Percentiles rank a stretch among this genome's conserved stretches.
Evolutionary conservation across 2,888 invertebrate genomes (phyloP).

Genomic region (Ceriagrion tenellum): DNA sequence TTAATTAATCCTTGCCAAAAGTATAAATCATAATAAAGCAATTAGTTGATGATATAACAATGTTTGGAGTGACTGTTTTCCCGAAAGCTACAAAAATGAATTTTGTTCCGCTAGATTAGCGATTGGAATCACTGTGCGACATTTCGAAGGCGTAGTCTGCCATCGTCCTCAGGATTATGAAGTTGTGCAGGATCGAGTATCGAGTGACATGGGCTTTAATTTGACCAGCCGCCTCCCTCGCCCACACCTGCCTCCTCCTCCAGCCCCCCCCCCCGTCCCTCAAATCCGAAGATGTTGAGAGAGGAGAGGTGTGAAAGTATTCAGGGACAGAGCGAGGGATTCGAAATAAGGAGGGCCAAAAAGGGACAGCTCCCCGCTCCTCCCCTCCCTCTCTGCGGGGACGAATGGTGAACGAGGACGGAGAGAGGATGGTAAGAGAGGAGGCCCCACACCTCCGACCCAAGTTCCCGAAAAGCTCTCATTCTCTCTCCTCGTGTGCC

Average conservation of each 20-base stretch:
- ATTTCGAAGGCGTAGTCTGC: no score
- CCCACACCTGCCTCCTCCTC: background rate
- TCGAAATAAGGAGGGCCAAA: conserved; percentile 22
- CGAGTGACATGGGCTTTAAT: no score
- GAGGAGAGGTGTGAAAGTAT: background rate
- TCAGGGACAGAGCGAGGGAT: background rate
- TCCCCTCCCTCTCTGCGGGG: background rate
- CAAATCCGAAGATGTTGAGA: background rate
- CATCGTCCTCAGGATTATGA: no score
- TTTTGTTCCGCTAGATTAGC: no score
- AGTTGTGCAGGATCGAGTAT: no score
- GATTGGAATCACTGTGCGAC: no score
- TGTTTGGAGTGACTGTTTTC: no score
- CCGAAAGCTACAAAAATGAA: no score
- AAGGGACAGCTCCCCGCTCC: background rate
- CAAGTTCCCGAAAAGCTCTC: background rate
- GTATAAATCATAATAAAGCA: no score
- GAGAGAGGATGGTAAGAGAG: background rate
- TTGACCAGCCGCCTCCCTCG: background rate
- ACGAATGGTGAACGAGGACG: background rate
- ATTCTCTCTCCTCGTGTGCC: background rate
- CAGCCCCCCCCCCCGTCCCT: background rate
- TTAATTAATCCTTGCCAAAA: no score
- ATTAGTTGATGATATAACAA: no score
- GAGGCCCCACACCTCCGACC: background rate